A percentile compares a stretch with the other conserved stretches of the same genome.
Evolutionary conservation across 2,113 vertebrate species (phyloP).

Genomic region (Bubo scandiacus): DNA sequence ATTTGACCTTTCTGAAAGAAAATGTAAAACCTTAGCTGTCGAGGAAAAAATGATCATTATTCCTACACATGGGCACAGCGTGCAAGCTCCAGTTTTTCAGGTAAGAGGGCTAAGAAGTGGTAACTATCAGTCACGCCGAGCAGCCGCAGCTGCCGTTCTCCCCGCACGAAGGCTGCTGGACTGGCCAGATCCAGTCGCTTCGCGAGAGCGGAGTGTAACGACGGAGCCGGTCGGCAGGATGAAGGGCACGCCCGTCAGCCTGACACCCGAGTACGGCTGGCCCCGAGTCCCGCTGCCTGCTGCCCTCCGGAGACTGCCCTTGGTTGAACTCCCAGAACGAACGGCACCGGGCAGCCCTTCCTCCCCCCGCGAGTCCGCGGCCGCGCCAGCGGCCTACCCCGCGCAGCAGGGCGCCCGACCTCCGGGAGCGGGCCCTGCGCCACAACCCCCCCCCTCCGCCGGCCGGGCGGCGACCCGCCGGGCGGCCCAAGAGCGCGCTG

Average conservation of each 20-base stretch:
- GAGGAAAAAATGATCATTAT: fast-evolving
- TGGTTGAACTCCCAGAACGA: too few relatives aligned
- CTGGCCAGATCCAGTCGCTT: fast-evolving
- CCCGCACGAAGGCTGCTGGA: fast-evolving
- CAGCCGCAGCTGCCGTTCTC: background rate
- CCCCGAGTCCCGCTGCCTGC: background rate
- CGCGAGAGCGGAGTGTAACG: fast-evolving
- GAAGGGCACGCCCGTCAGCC: fast-evolving
- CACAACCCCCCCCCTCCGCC: background rate
- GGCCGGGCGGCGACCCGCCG: too few relatives aligned
- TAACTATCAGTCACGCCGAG: background rate
- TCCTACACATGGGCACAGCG: fast-evolving
- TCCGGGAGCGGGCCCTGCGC: background rate
- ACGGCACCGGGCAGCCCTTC: too few relatives aligned
- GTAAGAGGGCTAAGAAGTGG: fast-evolving
- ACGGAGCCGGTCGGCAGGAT: fast-evolving
- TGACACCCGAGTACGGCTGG: background rate
- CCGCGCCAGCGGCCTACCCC: too few relatives aligned
- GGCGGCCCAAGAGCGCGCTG: background rate
- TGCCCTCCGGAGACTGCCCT: fast-evolving
- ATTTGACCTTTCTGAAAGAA: background rate
- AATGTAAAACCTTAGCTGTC: background rate
- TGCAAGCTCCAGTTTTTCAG: fast-evolving
- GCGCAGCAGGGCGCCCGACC: background rate
- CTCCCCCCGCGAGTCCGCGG: background rate